Evolutionary conservation across 2,888 invertebrate genomes (phyloP).

Genomic region (Macaria notata): DNA sequence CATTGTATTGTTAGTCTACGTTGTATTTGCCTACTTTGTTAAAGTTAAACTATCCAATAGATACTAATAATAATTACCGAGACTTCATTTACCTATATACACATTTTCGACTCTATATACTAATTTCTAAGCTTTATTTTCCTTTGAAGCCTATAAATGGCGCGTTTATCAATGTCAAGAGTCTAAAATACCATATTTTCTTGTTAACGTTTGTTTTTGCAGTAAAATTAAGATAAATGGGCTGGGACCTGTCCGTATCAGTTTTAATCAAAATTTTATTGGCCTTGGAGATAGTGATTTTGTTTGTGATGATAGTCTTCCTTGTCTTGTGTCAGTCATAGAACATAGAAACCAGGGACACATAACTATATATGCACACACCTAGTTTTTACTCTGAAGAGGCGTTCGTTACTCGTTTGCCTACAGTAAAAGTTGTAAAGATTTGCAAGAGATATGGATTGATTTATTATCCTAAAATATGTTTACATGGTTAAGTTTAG

Average conservation of each 20-base stretch:
- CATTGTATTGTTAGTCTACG: not conserved
- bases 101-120: slow-evolving; percentile 4
- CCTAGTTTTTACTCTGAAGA: too few species aligned
- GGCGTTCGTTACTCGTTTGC: too few species aligned
- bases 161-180: not conserved
- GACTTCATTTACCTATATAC: not conserved
- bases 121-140: not conserved
- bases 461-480: too few species aligned
- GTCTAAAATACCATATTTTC: not conserved
- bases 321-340: not conserved
- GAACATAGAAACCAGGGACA: too few species aligned
- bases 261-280: slow-evolving; percentile 8
- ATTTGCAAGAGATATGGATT: too few species aligned
- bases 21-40: slow-evolving; percentile 4
- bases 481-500: too few species aligned
- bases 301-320: slow-evolving; percentile 9
- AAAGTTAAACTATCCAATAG: not conserved
- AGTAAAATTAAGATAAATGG: slow-evolving; percentile 22
- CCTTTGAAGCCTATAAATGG: not conserved
- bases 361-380: too few species aligned
- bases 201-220: slow-evolving; percentile 19
- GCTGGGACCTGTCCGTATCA: slow-evolving; percentile 14
- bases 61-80: not conserved
- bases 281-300: slow-evolving; percentile 7
- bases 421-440: too few species aligned